phyloP scores from a whole-genome alignment of 2,888 invertebrate species.

The Reticulitermes lucifugus region DNA sequence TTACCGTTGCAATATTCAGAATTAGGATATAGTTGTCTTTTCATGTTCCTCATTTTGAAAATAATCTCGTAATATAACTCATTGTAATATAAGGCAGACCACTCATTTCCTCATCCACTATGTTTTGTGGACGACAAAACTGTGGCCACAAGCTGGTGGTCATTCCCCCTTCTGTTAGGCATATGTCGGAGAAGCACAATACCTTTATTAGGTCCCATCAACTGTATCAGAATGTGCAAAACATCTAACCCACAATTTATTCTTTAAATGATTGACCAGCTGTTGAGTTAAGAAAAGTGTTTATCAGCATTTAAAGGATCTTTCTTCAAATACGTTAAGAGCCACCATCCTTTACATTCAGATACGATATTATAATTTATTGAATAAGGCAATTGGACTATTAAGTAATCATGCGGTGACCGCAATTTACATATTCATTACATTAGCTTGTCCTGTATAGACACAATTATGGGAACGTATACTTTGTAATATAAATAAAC shows the following conservation, averaged over 20 bases:
- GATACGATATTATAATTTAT: neutral
- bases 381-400: no score
- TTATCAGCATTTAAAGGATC: neutral
- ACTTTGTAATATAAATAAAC: no score
- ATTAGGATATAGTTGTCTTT: neutral
- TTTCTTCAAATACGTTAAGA: neutral
- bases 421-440: no score
- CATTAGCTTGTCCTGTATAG: no score
- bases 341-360: neutral
- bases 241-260: conserved; percentile 9
- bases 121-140: neutral
- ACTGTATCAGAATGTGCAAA: conserved; percentile 13
- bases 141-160: neutral
- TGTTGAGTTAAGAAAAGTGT: neutral
- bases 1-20: neutral
- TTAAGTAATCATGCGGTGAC: no score
- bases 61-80: neutral
- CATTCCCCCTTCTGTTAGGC: neutral
- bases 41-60: neutral
- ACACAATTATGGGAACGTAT: no score
- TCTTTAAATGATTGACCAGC: neutral
- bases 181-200: neutral
- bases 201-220: neutral
- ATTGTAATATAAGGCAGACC: neutral
- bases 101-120: neutral